A percentile compares a stretch with the other conserved stretches of the same genome.
These are phyloP conservation scores for Drosophila diplacantha DNA, from an alignment of 2,888 invertebrate species.

Conservation along the genomic window DNA sequence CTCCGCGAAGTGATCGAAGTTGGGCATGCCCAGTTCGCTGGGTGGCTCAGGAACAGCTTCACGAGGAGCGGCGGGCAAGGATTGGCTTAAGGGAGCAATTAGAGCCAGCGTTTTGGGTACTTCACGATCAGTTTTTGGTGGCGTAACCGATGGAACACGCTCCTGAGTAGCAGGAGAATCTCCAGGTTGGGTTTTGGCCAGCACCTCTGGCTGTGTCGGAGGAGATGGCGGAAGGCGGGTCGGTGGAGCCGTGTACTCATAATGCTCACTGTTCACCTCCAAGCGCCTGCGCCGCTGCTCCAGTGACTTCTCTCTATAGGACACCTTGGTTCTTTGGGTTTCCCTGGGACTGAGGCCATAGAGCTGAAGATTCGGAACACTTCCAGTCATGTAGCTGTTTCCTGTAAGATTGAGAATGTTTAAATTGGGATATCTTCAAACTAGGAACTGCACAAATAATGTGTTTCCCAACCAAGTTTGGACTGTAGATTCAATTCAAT, in stretches of 20 bases:
- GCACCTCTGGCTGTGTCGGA: conserved; percentile 18
- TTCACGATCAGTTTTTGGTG: neutral
- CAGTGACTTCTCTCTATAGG: conserved; percentile 33
- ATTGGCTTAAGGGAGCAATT: neutral
- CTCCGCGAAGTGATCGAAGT: conserved; percentile 62
- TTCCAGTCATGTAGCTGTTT: conserved; percentile 49
- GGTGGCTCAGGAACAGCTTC: conserved; percentile 9
- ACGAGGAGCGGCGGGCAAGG: neutral
- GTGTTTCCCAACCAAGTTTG: neutral
- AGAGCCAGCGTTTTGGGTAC: neutral
- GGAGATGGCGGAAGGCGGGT: conserved; percentile 62
- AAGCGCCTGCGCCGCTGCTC: conserved; percentile 33
- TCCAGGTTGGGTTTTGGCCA: neutral
- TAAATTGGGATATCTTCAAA: neutral
- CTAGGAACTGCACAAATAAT: neutral
- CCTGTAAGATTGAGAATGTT: conserved; percentile 15
- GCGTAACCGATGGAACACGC: neutral
- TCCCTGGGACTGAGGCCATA: conserved; percentile 17
- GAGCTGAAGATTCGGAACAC: conserved; percentile 55
- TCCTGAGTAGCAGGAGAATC: neutral
- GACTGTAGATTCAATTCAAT: conserved; percentile 13
- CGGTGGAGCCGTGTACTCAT: conserved; percentile 48
- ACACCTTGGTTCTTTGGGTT: conserved; percentile 10
- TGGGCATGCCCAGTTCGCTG: conserved; percentile 51
- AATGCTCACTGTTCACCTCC: conserved; percentile 51